A percentile compares a stretch with the other conserved stretches of the same genome.
These are phyloP conservation scores for Mesoligia furuncula DNA, from an alignment of 2,888 invertebrate species.

Conservation along the genomic window DNA sequence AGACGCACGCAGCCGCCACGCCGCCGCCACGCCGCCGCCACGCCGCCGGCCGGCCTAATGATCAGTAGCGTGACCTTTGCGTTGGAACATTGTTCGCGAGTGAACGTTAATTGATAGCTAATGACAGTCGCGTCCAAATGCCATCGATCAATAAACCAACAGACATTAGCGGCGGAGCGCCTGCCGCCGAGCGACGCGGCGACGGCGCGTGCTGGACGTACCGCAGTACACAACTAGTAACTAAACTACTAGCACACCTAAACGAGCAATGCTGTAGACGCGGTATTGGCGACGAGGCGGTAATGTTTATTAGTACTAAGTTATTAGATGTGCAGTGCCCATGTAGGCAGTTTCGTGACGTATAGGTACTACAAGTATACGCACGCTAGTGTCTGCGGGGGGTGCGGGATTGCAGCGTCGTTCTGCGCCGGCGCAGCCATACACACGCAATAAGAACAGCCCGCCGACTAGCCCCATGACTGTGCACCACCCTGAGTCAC, in stretches of 20 bases:
- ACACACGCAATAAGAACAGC: background rate
- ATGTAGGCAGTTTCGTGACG: background rate
- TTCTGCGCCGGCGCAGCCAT: conserved; percentile 1
- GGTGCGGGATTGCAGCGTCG: background rate
- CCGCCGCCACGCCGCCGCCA: background rate
- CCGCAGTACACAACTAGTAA: too few species aligned
- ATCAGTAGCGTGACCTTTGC: conserved; percentile 15
- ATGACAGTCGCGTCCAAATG: conserved; percentile 60
- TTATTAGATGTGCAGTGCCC: background rate
- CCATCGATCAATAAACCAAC: conserved; percentile 69
- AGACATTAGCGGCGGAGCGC: conserved; percentile 39
- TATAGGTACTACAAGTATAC: background rate
- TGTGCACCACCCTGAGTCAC: background rate
- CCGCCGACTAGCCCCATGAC: background rate
- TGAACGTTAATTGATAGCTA: conserved; percentile 31
- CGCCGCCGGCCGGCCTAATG: background rate
- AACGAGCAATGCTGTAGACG: background rate
- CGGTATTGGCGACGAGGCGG: too few species aligned
- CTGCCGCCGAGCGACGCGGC: too few species aligned
- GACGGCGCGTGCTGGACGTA: background rate
- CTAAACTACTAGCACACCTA: background rate
- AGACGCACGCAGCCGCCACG: background rate
- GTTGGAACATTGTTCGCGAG: conserved; percentile 19
- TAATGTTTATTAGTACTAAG: background rate
- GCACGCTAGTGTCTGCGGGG: conserved; percentile 3